Percentiles rank a stretch among this genome's conserved stretches.
These are phyloP conservation scores for Gorilla gorilla DNA, from an alignment of 2,113 vertebrate species.

Conservation along the genomic window DNA sequence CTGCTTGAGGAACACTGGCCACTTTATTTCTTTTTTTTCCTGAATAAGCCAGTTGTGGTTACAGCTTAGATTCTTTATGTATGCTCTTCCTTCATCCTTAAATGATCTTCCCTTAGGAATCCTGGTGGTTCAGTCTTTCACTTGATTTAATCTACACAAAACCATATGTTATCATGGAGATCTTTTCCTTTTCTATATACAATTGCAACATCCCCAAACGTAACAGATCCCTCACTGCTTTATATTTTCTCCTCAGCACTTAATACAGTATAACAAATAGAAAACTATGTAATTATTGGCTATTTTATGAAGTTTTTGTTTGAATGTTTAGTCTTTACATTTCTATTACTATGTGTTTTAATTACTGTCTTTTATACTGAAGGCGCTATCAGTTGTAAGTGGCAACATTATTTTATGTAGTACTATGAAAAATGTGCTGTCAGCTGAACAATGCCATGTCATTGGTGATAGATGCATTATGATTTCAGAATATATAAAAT, in stretches of 20 bases:
- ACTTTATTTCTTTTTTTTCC: not conserved
- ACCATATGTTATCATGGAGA: not conserved
- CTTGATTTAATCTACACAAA: not conserved
- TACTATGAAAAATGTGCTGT: not conserved
- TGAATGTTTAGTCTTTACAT: not conserved
- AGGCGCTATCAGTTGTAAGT: not conserved
- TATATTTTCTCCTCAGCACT: not conserved
- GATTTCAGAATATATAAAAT: not conserved
- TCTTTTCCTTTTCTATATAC: not conserved
- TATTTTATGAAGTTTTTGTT: not conserved
- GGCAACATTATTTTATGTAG: not conserved
- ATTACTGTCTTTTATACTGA: not conserved
- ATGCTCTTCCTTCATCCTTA: not conserved
- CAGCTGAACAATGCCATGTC: not conserved
- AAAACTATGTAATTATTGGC: not conserved
- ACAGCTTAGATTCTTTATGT: not conserved
- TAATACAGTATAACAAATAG: not conserved
- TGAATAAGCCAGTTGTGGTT: not conserved
- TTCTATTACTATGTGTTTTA: not conserved
- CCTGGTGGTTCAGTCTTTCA: not conserved
- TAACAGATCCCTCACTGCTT: not conserved
- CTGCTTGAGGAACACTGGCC: not conserved
- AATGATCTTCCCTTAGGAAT: not conserved
- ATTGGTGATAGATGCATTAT: not conserved
- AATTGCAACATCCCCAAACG: not conserved